A percentile compares a stretch with the other conserved stretches of the same genome.
phyloP scores from a whole-genome alignment of 2,888 invertebrate species.

The Tachina grossa region DNA sequence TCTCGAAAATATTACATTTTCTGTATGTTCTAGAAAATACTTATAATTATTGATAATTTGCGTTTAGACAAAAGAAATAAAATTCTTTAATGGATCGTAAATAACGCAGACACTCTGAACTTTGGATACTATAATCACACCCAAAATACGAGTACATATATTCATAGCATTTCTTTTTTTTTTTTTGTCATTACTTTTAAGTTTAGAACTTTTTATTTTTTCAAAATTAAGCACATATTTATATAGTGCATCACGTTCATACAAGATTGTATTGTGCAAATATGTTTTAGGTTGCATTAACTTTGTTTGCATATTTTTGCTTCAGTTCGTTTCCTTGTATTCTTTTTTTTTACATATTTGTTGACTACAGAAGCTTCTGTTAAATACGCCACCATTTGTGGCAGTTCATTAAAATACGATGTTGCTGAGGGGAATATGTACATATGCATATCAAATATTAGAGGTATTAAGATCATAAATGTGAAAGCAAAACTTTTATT shows the following conservation, averaged over 20 bases:
- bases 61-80: too few species aligned
- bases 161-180: too few species aligned
- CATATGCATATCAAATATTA: constrained; percentile 1
- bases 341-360: constrained; percentile 12
- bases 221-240: too few species aligned
- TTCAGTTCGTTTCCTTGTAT: background rate
- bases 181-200: too few species aligned
- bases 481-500: background rate
- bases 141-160: too few species aligned
- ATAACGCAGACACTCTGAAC: too few species aligned
- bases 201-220: too few species aligned
- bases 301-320: constrained; percentile 12
- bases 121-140: too few species aligned
- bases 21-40: too few species aligned
- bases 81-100: too few species aligned
- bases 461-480: constrained; percentile 9
- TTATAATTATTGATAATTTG: too few species aligned
- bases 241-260: background rate
- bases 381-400: constrained; percentile 61
- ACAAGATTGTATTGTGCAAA: constrained; percentile 24
- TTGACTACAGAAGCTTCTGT: constrained; percentile 22
- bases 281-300: background rate
- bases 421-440: background rate
- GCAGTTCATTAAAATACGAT: constrained; percentile 57
- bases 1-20: too few species aligned